These are phyloP conservation scores for Ptilodon capucinus DNA, from an alignment of 2,888 invertebrate genomes.

Conservation along the genomic window DNA sequence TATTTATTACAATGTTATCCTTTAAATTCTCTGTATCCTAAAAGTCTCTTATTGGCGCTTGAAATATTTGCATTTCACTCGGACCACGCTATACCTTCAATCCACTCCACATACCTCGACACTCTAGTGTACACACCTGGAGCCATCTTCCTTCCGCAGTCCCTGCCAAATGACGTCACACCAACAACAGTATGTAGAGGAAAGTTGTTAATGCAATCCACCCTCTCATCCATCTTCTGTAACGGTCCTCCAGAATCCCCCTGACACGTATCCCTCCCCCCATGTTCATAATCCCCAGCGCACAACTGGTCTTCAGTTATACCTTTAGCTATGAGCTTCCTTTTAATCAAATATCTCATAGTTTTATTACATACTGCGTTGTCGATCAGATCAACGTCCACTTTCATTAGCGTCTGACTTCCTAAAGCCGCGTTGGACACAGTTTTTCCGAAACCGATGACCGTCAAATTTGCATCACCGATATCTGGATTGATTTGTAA, in stretches of 20 bases:
- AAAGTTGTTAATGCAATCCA: slow-evolving; percentile 63
- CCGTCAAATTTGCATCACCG: slow-evolving; percentile 65
- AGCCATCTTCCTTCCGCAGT: slow-evolving; percentile 76
- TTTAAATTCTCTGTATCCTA: not conserved
- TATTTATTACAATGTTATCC: not conserved
- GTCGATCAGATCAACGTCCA: slow-evolving; percentile 66
- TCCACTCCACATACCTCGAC: slow-evolving; percentile 73
- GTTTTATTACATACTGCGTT: slow-evolving; percentile 60
- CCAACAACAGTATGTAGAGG: slow-evolving; percentile 74
- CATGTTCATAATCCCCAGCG: slow-evolving; percentile 72
- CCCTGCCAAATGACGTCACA: slow-evolving; percentile 79
- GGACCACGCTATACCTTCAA: slow-evolving; percentile 77
- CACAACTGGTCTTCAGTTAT: slow-evolving; percentile 66
- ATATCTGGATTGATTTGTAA: slow-evolving; percentile 61
- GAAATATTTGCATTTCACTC: not conserved
- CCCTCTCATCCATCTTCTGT: slow-evolving; percentile 61
- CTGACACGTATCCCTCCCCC: slow-evolving; percentile 75
- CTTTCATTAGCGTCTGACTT: slow-evolving; percentile 75
- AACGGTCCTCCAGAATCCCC: slow-evolving; percentile 78
- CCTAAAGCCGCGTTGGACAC: slow-evolving; percentile 61
- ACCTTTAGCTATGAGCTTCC: slow-evolving; percentile 56
- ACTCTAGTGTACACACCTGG: slow-evolving; percentile 80
- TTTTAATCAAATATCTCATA: slow-evolving; percentile 63
- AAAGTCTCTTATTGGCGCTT: too few relatives aligned
- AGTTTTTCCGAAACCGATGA: slow-evolving; percentile 85